Percentiles rank a stretch among this genome's conserved stretches.
Evolutionary conservation across 2,888 invertebrate genomes (phyloP).

Genomic region (Drosophila rubida): DNA sequence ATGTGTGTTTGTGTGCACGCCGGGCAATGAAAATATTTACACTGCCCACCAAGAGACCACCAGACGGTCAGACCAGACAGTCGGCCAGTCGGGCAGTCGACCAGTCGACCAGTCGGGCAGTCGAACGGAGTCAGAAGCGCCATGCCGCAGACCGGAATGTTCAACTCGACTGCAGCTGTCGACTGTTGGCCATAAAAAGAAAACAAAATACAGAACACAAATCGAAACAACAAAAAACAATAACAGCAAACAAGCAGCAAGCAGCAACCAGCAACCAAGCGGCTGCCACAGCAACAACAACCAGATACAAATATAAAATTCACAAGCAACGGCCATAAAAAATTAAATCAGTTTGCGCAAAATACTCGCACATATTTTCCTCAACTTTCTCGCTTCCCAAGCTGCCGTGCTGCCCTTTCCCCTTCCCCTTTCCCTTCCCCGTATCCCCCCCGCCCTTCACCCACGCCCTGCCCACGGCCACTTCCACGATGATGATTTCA

Average conservation of each 20-base stretch:
- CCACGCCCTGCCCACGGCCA: background rate
- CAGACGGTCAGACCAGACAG: constrained; percentile 21
- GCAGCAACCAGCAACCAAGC: constrained; percentile 16
- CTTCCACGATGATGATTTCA: constrained; percentile 57
- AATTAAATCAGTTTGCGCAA: constrained; percentile 77
- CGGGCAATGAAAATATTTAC: constrained; percentile 59
- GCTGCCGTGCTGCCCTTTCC: background rate
- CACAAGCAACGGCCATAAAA: constrained; percentile 71
- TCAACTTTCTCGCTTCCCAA: constrained; percentile 34
- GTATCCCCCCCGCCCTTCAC: background rate
- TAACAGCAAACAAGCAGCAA: constrained; percentile 23
- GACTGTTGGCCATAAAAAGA: constrained; percentile 64
- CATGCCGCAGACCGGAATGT: constrained; percentile 19
- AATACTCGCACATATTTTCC: constrained; percentile 70
- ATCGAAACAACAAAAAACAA: constrained; percentile 42
- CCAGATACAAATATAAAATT: constrained; percentile 64
- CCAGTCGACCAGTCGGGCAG: constrained; percentile 1
- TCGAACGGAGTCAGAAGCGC: constrained; percentile 3
- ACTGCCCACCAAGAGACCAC: constrained; percentile 32
- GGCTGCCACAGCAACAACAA: constrained; percentile 21
- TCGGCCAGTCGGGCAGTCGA: constrained; percentile 4
- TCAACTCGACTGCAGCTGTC: constrained; percentile 62
- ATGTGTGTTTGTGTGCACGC: constrained; percentile 30
- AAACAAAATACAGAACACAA: constrained; percentile 45
- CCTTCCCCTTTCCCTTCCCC: background rate